Evolutionary conservation across 2,113 vertebrate species (phyloP), one percentile per base, ranked within the genome.

Genomic region (Hirundichthys speculiger): DNA sequence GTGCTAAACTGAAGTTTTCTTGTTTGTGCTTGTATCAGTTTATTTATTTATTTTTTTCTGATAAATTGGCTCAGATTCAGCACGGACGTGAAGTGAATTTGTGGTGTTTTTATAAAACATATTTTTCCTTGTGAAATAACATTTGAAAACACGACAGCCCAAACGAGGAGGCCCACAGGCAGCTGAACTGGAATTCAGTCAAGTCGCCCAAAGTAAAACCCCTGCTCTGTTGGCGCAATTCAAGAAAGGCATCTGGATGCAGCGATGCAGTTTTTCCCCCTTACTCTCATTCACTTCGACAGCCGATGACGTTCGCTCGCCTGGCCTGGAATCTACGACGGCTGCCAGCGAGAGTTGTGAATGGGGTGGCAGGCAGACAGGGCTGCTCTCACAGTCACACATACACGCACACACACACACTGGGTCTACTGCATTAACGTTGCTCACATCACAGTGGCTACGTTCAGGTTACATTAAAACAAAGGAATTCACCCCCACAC

Each of bases 401-500:
- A 84, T 74, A 65, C 57, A 82, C 48, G 53, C 55, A 68, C 76
- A 67, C 65, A 71, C 65, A 75, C 56, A 68, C 55, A 79, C 74
- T 63, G 77, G 64, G 61, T 73, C 69, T 69, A 82, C 74, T 86
- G 79, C 75, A 61, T 68, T 34, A 64, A 87, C 69, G 73, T 61
- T 79, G 73, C 67, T 64, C 70, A 40, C 73, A 55, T 86, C 86
- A 85, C 69, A 79, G 64, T 21, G 53, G 75, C 76, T 60, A 30
- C 77, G 77, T 79, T 91, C 83, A 73, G 78, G 85, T 92, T 88
- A 86, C 88, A 88, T 73, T 79, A 59, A 80, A 73, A 86, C 88
- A 78, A 81, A 90, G 77, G 86, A 89, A 90, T 88, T 87, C 60
- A 66, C 24, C 75, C 58, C 75, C 48, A 62, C 66, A 66, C 69